Base-by-base conservation (phyloP, 2,888 invertebrate species). In the Amblyjoppa proteus region DNA sequence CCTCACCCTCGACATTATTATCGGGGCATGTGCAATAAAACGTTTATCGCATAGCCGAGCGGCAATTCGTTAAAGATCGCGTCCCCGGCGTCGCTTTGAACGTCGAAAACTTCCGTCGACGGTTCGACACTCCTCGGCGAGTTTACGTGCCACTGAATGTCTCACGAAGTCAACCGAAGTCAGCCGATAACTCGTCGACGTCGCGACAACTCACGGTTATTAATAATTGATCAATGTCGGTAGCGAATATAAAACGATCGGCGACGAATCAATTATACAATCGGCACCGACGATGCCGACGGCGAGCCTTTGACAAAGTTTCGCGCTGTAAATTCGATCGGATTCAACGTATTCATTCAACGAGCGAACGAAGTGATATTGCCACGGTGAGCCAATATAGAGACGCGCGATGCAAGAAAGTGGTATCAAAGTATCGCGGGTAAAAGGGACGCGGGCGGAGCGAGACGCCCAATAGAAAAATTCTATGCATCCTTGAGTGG, bases 401-500 rank as follows among this genome's bases (percentile, higher is more conserved):
- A 41, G 41, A 9, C 41, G 11, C 61, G 56, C 69, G 70, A 74
- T 70, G 49, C 69, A 53, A 31, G 45, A 61, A 74, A 78, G 85
- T 75, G 69, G 75, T 69, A 74, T 77, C 78, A 74, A 83, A 77
- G 77, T 77, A 84, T 87, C 82, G 80, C 66, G 45, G 3, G 45
- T 45, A 45, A 45, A 45, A 45, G 16, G 13, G 68, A 68, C 69
- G 84, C 49, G 81, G 79, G 86, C 79, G 84, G 80, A 77, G 73
- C 81, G 84, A 77, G 86, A 66, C 51, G 81, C 77, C 75, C 76
- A 83, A 86, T 84, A 82, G 87, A 87, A 88, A 88, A 88, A 87
- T 88, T 85, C 86, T 88, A 88, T 88, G 88, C 86, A 87, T 88
- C 86, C 75, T 82, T 88, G 87, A 87, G 88, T 88, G 84, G 88